Evolutionary conservation across 2,797 vertebrate genomes (phyloP).

Genomic region (Cryptoblepharus egeriae): DNA sequence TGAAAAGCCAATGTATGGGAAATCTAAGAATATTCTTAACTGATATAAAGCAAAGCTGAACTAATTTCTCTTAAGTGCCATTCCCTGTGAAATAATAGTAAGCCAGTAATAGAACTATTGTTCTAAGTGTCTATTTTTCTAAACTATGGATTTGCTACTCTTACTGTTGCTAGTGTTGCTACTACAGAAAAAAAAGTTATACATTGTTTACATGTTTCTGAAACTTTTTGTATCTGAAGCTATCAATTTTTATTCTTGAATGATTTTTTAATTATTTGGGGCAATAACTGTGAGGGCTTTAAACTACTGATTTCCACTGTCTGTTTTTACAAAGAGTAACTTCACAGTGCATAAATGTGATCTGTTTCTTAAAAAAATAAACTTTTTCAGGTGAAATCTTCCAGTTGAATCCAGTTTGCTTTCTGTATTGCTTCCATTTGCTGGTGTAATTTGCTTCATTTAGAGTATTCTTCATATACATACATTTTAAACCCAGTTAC

Average conservation of each 20-base stretch:
- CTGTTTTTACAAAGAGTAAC: not conserved
- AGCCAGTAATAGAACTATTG: not conserved
- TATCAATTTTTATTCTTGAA: not conserved
- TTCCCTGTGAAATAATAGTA: not conserved
- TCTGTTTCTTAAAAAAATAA: constrained; percentile 14
- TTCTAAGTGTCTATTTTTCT: not conserved
- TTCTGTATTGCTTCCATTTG: not conserved
- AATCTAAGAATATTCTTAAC: no score
- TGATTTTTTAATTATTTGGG: not conserved
- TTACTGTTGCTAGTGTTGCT: not conserved
- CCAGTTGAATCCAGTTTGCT: not conserved
- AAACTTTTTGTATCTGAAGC: not conserved
- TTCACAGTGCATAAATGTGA: not conserved
- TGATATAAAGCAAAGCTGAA: no score
- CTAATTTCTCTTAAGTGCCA: no score
- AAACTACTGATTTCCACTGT: constrained; percentile 22
- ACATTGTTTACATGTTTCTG: not conserved
- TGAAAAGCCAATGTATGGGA: not conserved
- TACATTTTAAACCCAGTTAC: not conserved
- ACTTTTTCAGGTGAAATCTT: not conserved
- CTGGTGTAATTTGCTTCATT: no score
- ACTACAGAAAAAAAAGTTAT: not conserved
- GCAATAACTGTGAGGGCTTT: not conserved
- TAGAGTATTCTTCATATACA: not conserved
- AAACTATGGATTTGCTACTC: not conserved